Evolutionary conservation across 2,113 vertebrate species (phyloP).

Genomic region (Nannospalax galili): DNA sequence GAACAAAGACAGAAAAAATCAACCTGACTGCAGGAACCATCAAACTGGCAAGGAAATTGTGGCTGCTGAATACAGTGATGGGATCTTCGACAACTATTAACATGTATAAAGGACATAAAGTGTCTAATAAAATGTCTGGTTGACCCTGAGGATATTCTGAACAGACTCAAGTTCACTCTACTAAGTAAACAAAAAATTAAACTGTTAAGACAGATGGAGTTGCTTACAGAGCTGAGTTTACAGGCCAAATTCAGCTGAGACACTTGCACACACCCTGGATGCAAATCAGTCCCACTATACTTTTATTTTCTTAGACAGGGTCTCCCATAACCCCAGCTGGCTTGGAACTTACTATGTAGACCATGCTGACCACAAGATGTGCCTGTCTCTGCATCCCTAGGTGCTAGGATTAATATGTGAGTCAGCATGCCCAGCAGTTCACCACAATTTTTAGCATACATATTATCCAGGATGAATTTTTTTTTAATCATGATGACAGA

Average conservation of each 20-base stretch:
- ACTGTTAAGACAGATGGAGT: background rate
- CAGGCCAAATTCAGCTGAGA: background rate
- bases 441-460: background rate
- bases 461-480: background rate
- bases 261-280: background rate
- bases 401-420: too few species aligned
- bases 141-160: background rate
- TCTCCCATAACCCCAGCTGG: too few species aligned
- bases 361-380: too few species aligned
- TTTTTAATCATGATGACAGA: background rate
- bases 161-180: background rate
- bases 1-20: background rate
- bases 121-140: background rate
- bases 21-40: rapidly evolving
- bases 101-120: rapidly evolving
- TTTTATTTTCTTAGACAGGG: too few species aligned
- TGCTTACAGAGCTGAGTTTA: background rate
- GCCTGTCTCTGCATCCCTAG: too few species aligned
- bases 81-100: too few species aligned
- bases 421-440: background rate
- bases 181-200: background rate
- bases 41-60: background rate
- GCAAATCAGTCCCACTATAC: background rate
- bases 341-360: too few species aligned
- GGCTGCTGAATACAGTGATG: background rate